Percentiles rank a stretch among this genome's conserved stretches.
phyloP scores from a whole-genome alignment of 1,140 invertebrate species.

The Bathynomus jamesi region DNA sequence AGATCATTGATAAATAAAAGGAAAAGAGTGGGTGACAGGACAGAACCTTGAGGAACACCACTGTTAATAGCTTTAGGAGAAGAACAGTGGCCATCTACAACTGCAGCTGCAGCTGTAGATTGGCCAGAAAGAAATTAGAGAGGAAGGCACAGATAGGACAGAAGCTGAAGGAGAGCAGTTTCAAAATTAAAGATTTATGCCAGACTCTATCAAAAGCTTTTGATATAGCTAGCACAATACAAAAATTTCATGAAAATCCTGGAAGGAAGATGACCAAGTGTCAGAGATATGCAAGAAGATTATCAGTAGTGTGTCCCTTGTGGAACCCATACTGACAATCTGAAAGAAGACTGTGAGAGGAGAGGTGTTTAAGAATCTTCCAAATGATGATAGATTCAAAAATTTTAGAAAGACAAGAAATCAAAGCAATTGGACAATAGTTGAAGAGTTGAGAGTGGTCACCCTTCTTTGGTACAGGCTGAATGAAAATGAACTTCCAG shows the following conservation, averaged over 20 bases:
- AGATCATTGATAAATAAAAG: neutral
- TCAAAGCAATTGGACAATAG: neutral
- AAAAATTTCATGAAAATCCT: neutral
- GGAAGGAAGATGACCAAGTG: neutral
- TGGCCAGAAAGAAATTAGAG: neutral
- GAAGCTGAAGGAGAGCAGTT: neutral
- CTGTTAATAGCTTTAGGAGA: neutral
- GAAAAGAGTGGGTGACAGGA: neutral
- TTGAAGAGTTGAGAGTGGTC: neutral
- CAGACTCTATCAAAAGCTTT: neutral
- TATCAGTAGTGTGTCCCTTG: neutral
- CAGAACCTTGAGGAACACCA: neutral
- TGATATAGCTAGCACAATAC: neutral
- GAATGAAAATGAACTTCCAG: no score
- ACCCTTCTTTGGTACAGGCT: no score
- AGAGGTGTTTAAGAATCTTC: neutral
- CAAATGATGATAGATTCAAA: neutral
- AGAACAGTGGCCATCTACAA: no score
- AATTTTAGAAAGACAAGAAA: neutral
- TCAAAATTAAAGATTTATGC: neutral
- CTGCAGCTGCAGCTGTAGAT: neutral
- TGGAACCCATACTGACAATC: neutral
- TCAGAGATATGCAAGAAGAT: neutral
- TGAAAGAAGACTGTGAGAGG: neutral
- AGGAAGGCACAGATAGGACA: neutral